Percentiles rank a stretch among this genome's conserved stretches.
Evolutionary conservation across 2,888 invertebrate genomes (phyloP).

Genomic region (Netelia virgata): DNA sequence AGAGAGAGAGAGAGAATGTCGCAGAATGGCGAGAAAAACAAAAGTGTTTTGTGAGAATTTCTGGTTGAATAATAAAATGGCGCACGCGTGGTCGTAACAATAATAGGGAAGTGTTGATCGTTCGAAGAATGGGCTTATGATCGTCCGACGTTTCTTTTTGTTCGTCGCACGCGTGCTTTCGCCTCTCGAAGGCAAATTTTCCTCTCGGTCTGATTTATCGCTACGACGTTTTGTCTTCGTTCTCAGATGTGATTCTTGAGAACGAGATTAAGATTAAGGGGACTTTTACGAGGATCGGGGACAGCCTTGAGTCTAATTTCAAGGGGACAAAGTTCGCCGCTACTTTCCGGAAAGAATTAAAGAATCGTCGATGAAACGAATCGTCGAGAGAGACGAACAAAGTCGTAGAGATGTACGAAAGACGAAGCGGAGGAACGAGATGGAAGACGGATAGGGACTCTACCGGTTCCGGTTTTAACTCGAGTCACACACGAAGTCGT

Average conservation of each 20-base stretch:
- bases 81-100: slow-evolving; percentile 6
- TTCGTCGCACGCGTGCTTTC: background rate
- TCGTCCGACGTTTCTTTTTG: background rate
- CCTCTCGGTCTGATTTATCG: slow-evolving; percentile 5
- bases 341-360: slow-evolving; percentile 49
- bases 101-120: slow-evolving; percentile 24
- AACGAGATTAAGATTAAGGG: slow-evolving; percentile 49
- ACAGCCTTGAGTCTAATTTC: background rate
- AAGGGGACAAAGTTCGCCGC: background rate
- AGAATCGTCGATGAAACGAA: slow-evolving; percentile 12
- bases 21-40: background rate
- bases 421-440: slow-evolving; percentile 29
- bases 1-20: background rate
- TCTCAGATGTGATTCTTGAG: background rate
- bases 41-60: slow-evolving; percentile 37
- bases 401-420: background rate
- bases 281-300: slow-evolving; percentile 42
- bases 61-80: slow-evolving; percentile 36
- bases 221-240: background rate
- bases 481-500: slow-evolving; percentile 55
- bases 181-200: background rate
- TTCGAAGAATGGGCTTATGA: background rate
- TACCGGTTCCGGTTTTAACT: slow-evolving; percentile 68
- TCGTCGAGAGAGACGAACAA: background rate
- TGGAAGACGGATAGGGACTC: background rate